Percentiles rank a stretch among this genome's conserved stretches.
Evolutionary conservation across 2,113 vertebrate species (phyloP).

Genomic region (Podarcis muralis): DNA sequence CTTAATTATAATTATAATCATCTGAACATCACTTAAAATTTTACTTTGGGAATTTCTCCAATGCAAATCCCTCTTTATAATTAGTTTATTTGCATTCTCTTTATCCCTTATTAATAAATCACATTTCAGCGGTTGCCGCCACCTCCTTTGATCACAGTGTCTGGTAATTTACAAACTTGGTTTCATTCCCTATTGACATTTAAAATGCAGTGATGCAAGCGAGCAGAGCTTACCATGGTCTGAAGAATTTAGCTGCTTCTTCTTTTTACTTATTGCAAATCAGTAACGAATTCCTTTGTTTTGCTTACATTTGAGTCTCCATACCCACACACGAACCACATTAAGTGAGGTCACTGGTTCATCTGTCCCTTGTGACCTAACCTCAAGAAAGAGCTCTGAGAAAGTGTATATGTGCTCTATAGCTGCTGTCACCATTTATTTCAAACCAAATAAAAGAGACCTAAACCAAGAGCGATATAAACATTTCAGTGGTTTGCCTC

Average conservation of each 20-base stretch:
- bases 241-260: slow-evolving; percentile 27
- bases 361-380: slow-evolving; percentile 25
- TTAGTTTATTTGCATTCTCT: slow-evolving; percentile 74
- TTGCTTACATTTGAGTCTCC: slow-evolving; percentile 6
- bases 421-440: slow-evolving; percentile 26
- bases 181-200: slow-evolving; percentile 48
- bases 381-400: slow-evolving; percentile 19
- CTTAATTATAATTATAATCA: slow-evolving; percentile 73
- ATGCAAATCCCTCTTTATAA: slow-evolving; percentile 52
- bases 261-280: neutral
- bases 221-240: neutral
- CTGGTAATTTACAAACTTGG: slow-evolving; percentile 41
- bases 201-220: neutral
- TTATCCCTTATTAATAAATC: slow-evolving; percentile 77
- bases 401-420: slow-evolving; percentile 15
- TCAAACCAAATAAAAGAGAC: neutral
- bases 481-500: neutral
- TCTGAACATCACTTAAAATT: slow-evolving; percentile 71
- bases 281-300: neutral
- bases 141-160: slow-evolving; percentile 60
- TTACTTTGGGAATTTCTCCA: slow-evolving; percentile 76
- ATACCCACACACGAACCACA: neutral
- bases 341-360: slow-evolving; percentile 18
- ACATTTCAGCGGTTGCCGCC: slow-evolving; percentile 46
- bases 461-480: neutral